Base-by-base conservation (phyloP, 2,113 vertebrate species). In the Oncorhynchus gorbuscha region DNA sequence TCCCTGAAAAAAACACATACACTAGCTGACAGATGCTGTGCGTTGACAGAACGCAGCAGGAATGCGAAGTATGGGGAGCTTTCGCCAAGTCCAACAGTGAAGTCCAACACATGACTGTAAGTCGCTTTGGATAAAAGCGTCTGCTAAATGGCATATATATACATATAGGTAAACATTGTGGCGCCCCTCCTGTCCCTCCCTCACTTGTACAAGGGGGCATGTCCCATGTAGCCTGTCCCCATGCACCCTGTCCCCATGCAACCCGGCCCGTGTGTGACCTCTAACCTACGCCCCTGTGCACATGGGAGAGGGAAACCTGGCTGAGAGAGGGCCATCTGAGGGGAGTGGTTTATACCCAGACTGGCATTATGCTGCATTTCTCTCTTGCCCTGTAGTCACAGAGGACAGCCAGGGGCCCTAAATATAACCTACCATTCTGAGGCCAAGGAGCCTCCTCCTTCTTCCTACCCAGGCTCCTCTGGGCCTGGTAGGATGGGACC, bases 301-400 rank as follows among this genome's bases (percentile, higher is more conserved):
- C 30, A 14, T 35, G 76, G 59, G 59, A 62, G 59, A 61, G 59
- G 59, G 82, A 89, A 84, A 80, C 82, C 73, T 69, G 80, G 80
- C 83, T 87, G 79, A 87, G 78, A 87, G 82, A 84, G 83, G 86
- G 86, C 90, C 79, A 74, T 83, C 83, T 79, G 75, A 91, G 87
- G 89, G 49, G 79, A 81, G 90, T 79, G 90, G 91, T 93, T 94
- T 91, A 92, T 91, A 87, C 80, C 78, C 86, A 93, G 88, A 92
- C 90, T 90, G 91, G 93, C 92, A 92, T 93, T 92, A 92, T 91
- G 39, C 90, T 92, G 81, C 85, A 85, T 86, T 89, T 93, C 89
- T 91, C 89, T 86, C 91, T 73, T 9, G 0, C 89, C 84, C 62
- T 89, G 84, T 83, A 83, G 89, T 92, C 88, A 92, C 88, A 92